Conservation (phyloP, 2,797 vertebrate species). For the Enteromius paludinosus region DNA sequence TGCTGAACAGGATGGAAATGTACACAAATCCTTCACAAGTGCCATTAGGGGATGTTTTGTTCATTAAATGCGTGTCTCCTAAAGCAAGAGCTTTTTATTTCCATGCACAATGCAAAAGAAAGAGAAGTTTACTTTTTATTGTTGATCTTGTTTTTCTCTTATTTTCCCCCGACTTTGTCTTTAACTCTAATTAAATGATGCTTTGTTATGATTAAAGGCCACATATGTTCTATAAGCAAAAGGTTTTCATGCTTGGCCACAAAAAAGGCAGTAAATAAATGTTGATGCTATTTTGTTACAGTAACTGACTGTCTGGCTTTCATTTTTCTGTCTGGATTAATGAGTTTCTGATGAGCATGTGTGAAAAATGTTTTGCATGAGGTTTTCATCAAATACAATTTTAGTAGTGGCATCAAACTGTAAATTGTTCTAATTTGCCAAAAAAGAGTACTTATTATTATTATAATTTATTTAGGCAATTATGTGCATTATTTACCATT, state of each 20-base stretch:
- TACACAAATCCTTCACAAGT: slow-evolving; percentile 53
- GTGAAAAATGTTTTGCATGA: slow-evolving; percentile 30
- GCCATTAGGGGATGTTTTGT: slow-evolving; percentile 58
- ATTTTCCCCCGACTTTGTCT: background rate
- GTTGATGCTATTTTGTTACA: slow-evolving; percentile 44
- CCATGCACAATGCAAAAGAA: slow-evolving; percentile 37
- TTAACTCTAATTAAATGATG: slow-evolving; percentile 53
- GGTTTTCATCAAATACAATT: slow-evolving; percentile 43
- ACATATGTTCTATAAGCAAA: slow-evolving; percentile 39
- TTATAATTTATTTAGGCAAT: background rate
- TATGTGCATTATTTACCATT: background rate
- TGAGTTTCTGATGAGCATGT: slow-evolving; percentile 51
- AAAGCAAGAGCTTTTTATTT: slow-evolving; percentile 29
- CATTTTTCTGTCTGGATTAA: slow-evolving; percentile 44
- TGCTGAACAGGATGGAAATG: slow-evolving; percentile 58
- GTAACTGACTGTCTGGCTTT: slow-evolving; percentile 52
- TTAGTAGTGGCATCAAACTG: slow-evolving; percentile 40
- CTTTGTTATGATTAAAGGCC: slow-evolving; percentile 53
- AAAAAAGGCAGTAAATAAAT: slow-evolving; percentile 38
- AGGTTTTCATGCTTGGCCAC: slow-evolving; percentile 45
- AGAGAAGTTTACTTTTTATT: slow-evolving; percentile 7
- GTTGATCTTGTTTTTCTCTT: background rate
- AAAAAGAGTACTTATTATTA: background rate
- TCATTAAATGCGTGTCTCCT: slow-evolving; percentile 40
- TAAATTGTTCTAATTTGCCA: slow-evolving; percentile 31